Evolutionary conservation across 1,140 invertebrate species (phyloP).

Genomic region (Hypothenemus hampei): DNA sequence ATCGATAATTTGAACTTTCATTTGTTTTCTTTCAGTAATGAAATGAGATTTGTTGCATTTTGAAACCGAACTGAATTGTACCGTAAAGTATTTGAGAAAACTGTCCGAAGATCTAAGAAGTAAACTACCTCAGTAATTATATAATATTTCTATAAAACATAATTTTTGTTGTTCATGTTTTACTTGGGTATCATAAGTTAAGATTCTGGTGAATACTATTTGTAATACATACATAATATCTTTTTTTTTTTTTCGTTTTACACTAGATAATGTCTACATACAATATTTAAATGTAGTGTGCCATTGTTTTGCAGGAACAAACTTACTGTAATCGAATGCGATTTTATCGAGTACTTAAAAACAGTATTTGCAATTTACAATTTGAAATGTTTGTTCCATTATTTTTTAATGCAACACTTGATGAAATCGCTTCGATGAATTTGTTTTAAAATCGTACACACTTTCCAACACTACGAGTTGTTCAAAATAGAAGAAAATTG

Average conservation of each 20-base stretch:
- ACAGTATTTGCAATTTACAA: constrained; percentile 1
- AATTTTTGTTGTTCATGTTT: constrained; percentile 46
- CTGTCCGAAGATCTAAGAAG: constrained; percentile 45
- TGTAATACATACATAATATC: constrained; percentile 34
- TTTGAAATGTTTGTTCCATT: neutral
- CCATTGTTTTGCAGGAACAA: constrained; percentile 38
- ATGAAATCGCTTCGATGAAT: constrained; percentile 17
- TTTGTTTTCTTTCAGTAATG: too few species aligned
- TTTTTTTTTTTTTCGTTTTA: constrained; percentile 33
- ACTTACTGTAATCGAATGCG: constrained; percentile 6
- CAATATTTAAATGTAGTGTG: constrained; percentile 37
- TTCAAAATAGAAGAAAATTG: too few species aligned
- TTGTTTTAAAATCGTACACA: constrained; percentile 4
- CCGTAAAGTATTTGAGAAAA: constrained; percentile 29
- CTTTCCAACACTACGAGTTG: constrained; percentile 2
- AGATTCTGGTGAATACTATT: constrained; percentile 45
- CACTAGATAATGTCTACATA: constrained; percentile 30
- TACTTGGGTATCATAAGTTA: constrained; percentile 44
- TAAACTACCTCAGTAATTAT: constrained; percentile 49
- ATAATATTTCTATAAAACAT: constrained; percentile 45
- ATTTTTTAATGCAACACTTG: neutral
- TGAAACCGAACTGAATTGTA: constrained; percentile 17
- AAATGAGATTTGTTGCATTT: too few species aligned
- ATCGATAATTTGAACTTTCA: too few species aligned
- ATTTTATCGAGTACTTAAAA: constrained; percentile 16